phyloP scores from a whole-genome alignment of 2,797 vertebrate species.

The Sebastes melanostomus region DNA sequence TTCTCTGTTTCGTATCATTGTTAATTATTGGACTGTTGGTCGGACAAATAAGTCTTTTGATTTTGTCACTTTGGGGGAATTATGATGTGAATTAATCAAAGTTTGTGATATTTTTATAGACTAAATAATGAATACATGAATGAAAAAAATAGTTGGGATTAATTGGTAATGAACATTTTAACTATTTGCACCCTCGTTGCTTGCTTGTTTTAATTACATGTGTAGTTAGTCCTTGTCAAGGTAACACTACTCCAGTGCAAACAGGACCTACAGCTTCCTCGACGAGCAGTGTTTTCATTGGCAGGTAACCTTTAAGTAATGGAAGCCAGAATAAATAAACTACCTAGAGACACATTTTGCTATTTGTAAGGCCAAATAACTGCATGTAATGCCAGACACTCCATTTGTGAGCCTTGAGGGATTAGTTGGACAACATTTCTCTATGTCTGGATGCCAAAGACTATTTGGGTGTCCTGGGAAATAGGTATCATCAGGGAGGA shows the following conservation, averaged over 20 bases:
- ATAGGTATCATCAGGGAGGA: constrained; percentile 20
- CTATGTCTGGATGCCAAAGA: constrained; percentile 19
- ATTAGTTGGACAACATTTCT: constrained; percentile 11
- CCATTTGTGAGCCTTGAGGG: constrained; percentile 14
- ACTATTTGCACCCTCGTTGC: not conserved
- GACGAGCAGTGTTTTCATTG: not conserved
- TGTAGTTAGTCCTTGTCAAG: not conserved
- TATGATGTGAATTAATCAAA: not conserved
- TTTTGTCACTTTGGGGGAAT: not conserved
- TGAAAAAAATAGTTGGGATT: not conserved
- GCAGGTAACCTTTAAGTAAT: constrained; percentile 19
- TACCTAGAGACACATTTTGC: not conserved
- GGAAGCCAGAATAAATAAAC: constrained; percentile 16
- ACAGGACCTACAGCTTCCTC: not conserved
- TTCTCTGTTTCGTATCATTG: not conserved
- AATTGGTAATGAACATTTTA: not conserved
- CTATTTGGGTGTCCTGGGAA: constrained; percentile 24
- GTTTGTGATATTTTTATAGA: not conserved
- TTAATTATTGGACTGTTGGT: not conserved
- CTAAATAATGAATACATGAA: too few relatives aligned
- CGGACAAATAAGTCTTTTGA: not conserved
- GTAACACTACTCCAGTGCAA: not conserved
- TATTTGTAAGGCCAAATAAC: constrained; percentile 28
- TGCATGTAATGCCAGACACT: constrained; percentile 32
- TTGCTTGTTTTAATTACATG: not conserved